Base-by-base conservation (phyloP, 2,888 invertebrate genomes). In the Brachypterus glaber region DNA sequence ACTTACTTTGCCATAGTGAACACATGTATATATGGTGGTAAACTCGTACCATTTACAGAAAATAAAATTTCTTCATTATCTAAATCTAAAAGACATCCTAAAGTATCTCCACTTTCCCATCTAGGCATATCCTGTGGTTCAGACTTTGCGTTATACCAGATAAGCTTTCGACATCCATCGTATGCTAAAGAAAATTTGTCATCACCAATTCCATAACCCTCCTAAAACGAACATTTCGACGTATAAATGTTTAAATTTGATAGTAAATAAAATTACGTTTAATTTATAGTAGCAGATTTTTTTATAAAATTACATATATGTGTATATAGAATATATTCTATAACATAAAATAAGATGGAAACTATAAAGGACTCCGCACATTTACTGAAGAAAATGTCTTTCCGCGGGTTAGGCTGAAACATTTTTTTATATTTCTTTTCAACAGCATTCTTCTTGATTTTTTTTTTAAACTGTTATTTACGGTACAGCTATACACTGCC, bases 161-260 rank as follows among this genome's bases (percentile, higher is more conserved):
- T 77, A 39, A 91, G 67, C 60, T 81, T 79, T 27, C 93, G 75
- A 62, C 92, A 93, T 1, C 95, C 95, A 64, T 95, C 95, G 63
- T 90, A 93, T 0, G 91, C 85, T 43, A 93, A 68, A 0, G 91
- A 91, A 67, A 76, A 87, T 45, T 81, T 73, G 59, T 93, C 93
- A 58, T 93, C 93, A 4, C 93, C 93, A 41, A 92, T 90, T n/a
- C 92, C 92, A 67, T 84, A 91, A 1, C 92, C 92, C 61, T 91
- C 91, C 88, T 89, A 59, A 18, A 56, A 55, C 33, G 33, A 40
- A 18, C 12, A 24, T n/a, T 21, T 5, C 9, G 9, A 21, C 5
- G 7, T 7, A 21, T 21, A 21, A 21, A 21, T 21, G 21, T 5
- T 7, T 21, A 21, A n/a, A n/a, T n/a, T n/a, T n/a, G n/a, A n/a